phyloP scores from a whole-genome alignment of 2,113 vertebrate genomes.

The Uropsilus gracilis region DNA sequence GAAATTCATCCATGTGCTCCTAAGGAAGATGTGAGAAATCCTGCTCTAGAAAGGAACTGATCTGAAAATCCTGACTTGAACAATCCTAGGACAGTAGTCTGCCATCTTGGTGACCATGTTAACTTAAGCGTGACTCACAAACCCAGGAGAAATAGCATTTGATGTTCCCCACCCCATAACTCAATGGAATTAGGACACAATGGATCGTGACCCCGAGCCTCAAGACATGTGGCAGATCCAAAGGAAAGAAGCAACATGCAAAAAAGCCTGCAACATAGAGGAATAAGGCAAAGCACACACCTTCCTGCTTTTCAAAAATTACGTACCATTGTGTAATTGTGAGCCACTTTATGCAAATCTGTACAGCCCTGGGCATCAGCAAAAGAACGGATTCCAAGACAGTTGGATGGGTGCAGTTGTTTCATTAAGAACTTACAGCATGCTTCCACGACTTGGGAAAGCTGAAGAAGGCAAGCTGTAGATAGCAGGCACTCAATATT shows the following conservation, averaged over 20 bases:
- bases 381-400: slow-evolving; percentile 97
- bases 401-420: slow-evolving; percentile 99
- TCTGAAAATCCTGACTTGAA: neutral
- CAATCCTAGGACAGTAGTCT: neutral
- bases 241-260: neutral
- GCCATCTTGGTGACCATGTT: neutral
- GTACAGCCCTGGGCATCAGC: slow-evolving; percentile 97
- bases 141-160: neutral
- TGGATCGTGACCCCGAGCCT: neutral
- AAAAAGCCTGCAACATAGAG: neutral
- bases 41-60: neutral
- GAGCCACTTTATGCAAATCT: slow-evolving; percentile 96
- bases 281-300: neutral
- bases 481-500: slow-evolving; percentile 97
- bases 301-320: slow-evolving; percentile 44
- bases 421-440: slow-evolving; percentile 98
- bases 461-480: slow-evolving; percentile 96
- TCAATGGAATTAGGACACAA: neutral
- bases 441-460: slow-evolving; percentile 96
- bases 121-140: neutral
- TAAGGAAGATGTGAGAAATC: neutral
- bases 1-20: neutral
- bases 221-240: neutral
- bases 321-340: slow-evolving; percentile 98
- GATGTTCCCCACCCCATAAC: neutral